A percentile compares a stretch with the other conserved stretches of the same genome.
These are phyloP conservation scores for Rhinichthys osculus DNA, from an alignment of 2,797 vertebrate genomes.

Conservation along the genomic window DNA sequence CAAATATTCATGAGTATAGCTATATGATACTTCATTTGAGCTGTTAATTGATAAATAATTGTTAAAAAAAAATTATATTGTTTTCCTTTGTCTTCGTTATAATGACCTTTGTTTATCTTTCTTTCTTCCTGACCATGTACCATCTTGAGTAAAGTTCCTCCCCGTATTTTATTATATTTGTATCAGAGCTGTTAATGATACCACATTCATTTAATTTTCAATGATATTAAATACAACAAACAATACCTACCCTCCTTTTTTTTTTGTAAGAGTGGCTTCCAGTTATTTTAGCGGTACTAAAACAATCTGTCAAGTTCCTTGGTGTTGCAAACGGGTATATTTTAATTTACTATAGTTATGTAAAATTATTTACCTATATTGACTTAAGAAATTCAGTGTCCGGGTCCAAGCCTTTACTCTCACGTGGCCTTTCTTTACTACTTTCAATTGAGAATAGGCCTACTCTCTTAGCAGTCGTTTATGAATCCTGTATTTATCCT, in stretches of 20 bases:
- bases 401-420: too few relatives aligned
- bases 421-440: too few relatives aligned
- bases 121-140: not conserved
- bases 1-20: conserved; percentile 42
- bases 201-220: not conserved
- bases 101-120: not conserved
- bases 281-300: not conserved
- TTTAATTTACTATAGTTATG: not conserved
- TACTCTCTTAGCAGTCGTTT: too few relatives aligned
- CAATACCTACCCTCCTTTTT: not conserved
- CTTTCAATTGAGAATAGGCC: too few relatives aligned
- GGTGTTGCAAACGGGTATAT: not conserved
- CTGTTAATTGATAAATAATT: conserved; percentile 41
- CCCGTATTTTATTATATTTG: conserved; percentile 12
- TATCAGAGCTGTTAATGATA: not conserved
- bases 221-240: not conserved
- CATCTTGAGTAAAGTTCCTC: not conserved
- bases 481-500: too few relatives aligned
- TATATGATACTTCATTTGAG: conserved; percentile 42
- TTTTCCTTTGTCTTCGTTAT: conserved; percentile 48
- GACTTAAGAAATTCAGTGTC: too few relatives aligned
- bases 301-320: not conserved
- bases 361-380: not conserved
- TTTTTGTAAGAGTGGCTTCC: not conserved
- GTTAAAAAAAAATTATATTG: conserved; percentile 29